Conservation (phyloP, 2,113 vertebrate genomes). For the Sander vitreus region DNA sequence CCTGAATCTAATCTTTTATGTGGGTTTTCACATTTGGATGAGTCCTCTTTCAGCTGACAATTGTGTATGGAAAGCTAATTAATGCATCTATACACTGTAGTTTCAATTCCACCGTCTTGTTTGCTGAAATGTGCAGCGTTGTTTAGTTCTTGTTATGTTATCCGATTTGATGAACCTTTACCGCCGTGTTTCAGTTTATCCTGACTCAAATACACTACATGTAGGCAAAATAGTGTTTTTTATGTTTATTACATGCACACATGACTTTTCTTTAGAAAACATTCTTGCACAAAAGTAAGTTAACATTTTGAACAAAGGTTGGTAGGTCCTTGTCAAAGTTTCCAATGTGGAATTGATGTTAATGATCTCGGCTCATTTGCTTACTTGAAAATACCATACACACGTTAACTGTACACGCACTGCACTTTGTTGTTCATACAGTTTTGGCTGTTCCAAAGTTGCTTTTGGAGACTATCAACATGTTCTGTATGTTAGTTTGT, state of each 20-base stretch:
- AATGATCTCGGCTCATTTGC: slow-evolving; percentile 15
- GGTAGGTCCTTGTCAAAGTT: slow-evolving; percentile 24
- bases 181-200: slow-evolving; percentile 24
- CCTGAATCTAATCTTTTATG: background rate
- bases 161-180: slow-evolving; percentile 2
- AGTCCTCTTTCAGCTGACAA: background rate
- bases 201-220: slow-evolving; percentile 3
- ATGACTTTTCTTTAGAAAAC: slow-evolving; percentile 9
- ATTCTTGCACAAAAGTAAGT: slow-evolving; percentile 14
- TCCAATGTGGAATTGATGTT: slow-evolving; percentile 23
- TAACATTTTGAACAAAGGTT: slow-evolving; percentile 1
- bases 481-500: slow-evolving; percentile 64
- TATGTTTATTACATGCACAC: background rate
- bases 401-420: slow-evolving; percentile 28
- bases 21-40: slow-evolving; percentile 12
- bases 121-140: slow-evolving; percentile 31
- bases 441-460: slow-evolving; percentile 55
- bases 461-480: slow-evolving; percentile 48
- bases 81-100: slow-evolving; percentile 3
- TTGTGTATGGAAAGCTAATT: slow-evolving; percentile 19
- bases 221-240: slow-evolving; percentile 13
- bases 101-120: slow-evolving; percentile 17
- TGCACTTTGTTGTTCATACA: slow-evolving; percentile 60
- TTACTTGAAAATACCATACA: slow-evolving; percentile 48
- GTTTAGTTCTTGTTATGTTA: slow-evolving; percentile 24